These are phyloP conservation scores for Campaea margaritaria DNA, from an alignment of 2,888 invertebrate species.

Conservation along the genomic window DNA sequence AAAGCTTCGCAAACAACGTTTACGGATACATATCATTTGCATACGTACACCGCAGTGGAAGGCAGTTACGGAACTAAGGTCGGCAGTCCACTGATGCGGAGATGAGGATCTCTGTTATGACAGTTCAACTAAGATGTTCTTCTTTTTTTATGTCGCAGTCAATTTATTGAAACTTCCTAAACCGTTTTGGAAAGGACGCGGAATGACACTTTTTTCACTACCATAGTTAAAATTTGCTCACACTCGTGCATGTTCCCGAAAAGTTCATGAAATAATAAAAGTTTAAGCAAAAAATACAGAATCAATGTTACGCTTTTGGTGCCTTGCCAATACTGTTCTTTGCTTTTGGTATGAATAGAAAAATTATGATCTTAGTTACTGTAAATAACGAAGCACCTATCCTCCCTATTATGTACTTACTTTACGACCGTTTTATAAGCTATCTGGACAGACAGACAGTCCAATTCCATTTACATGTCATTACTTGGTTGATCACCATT, in stretches of 20 bases:
- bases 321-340: too few species aligned
- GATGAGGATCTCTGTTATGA: neutral
- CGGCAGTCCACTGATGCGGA: neutral
- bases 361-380: neutral
- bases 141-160: too few species aligned
- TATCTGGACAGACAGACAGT: slow-evolving; percentile 15
- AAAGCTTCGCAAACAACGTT: slow-evolving; percentile 1
- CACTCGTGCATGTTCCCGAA: too few species aligned
- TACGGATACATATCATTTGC: slow-evolving; percentile 1
- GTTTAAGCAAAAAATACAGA: too few species aligned
- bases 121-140: too few species aligned
- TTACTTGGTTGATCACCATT: slow-evolving; percentile 22
- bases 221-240: too few species aligned
- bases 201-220: too few species aligned
- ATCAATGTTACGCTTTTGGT: too few species aligned
- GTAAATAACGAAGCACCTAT: neutral
- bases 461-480: slow-evolving; percentile 27
- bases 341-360: too few species aligned
- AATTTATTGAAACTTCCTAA: too few species aligned
- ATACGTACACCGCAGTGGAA: neutral
- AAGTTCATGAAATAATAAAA: too few species aligned
- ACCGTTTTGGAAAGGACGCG: too few species aligned
- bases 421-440: slow-evolving; percentile 20
- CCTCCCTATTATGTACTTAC: neutral
- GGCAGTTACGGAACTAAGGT: neutral